phyloP scores from a whole-genome alignment of 2,888 invertebrate species.

The Cryptocephalus moraei region DNA sequence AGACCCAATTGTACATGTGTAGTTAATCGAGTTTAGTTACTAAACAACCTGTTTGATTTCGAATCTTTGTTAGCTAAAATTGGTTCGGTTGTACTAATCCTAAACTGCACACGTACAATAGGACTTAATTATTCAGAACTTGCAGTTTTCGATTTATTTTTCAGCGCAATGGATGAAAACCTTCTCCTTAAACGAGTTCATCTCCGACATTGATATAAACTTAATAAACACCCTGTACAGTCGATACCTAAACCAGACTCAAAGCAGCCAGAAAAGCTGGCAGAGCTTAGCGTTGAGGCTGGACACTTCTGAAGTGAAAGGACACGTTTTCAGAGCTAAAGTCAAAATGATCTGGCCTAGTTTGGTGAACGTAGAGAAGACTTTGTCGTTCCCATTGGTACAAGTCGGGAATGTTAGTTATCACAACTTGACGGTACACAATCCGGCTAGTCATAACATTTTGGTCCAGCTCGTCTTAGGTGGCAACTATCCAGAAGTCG shows the following conservation, averaged over 20 bases:
- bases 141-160: constrained; percentile 16
- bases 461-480: constrained; percentile 63
- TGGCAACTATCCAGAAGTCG: constrained; percentile 53
- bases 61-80: too few species aligned
- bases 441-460: constrained; percentile 61
- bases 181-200: constrained; percentile 50
- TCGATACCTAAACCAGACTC: constrained; percentile 46
- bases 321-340: constrained; percentile 54
- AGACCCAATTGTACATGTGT: too few species aligned
- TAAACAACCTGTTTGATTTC: too few species aligned
- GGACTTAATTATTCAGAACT: too few species aligned
- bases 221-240: constrained; percentile 52
- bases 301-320: constrained; percentile 62
- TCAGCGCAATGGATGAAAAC: constrained; percentile 60
- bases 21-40: too few species aligned
- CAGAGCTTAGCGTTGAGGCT: constrained; percentile 63
- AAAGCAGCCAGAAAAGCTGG: constrained; percentile 40
- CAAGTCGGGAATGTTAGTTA: constrained; percentile 61
- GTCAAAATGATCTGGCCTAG: constrained; percentile 62
- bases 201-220: constrained; percentile 60
- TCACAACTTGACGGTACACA: constrained; percentile 56
- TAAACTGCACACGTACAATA: too few species aligned
- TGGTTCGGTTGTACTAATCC: too few species aligned
- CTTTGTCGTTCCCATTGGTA: constrained; percentile 55
- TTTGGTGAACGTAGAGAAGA: constrained; percentile 38